Conservation (phyloP, 2,888 invertebrate genomes). For the Hydrotaea cyrtoneurina region DNA sequence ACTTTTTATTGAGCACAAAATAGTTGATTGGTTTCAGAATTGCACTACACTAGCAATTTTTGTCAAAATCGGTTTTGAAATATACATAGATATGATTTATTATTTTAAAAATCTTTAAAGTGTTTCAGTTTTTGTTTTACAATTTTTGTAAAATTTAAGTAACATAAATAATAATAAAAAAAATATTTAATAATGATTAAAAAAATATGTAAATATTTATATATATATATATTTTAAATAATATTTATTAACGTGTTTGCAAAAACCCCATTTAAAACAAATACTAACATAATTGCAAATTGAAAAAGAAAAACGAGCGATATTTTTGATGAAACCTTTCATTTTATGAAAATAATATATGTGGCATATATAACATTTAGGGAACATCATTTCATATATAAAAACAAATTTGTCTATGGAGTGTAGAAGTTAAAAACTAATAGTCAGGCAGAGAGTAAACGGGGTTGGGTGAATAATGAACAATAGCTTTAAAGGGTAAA, state of each 20-base stretch:
- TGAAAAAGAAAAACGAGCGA: conserved; percentile 19
- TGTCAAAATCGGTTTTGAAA: conserved; percentile 6
- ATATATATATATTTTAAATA: conserved; percentile 34
- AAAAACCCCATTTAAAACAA: conserved; percentile 52
- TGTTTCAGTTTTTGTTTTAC: conserved; percentile 23
- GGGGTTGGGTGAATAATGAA: neutral
- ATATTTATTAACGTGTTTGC: conserved; percentile 49
- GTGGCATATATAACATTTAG: conserved; percentile 3
- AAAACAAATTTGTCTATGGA: conserved; percentile 36
- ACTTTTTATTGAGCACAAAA: conserved; percentile 37
- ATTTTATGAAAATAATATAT: conserved; percentile 6
- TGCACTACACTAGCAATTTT: neutral
- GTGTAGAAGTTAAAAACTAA: neutral
- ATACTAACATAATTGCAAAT: neutral
- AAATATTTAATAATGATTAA: conserved; percentile 36
- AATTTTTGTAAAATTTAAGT: conserved; percentile 44
- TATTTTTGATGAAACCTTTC: conserved; percentile 30
- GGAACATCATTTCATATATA: conserved; percentile 1
- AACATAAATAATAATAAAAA: conserved; percentile 46
- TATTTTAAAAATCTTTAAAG: conserved; percentile 55
- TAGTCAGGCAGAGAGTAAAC: neutral
- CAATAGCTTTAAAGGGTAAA: neutral
- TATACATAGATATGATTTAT: conserved; percentile 65
- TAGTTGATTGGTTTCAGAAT: neutral
- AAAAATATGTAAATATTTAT: conserved; percentile 25